Evolutionary conservation across 2,888 invertebrate genomes (phyloP).

Genomic region (Sceliomorpha sp.): DNA sequence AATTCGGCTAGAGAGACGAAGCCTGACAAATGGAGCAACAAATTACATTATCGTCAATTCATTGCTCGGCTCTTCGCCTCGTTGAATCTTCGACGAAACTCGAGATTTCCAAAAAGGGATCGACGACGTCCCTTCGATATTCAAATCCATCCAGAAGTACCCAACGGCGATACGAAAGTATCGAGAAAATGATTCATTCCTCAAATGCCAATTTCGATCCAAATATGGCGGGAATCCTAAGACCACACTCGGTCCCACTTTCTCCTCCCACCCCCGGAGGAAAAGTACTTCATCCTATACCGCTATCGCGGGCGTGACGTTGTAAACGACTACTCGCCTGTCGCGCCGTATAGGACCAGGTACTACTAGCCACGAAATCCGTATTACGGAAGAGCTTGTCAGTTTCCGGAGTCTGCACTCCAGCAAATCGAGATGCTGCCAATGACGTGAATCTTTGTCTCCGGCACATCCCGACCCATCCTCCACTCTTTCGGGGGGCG

Average conservation of each 20-base stretch:
- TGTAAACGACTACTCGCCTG: not conserved
- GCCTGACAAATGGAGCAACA: slow-evolving; percentile 58
- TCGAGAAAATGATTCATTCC: no score
- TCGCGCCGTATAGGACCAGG: slow-evolving; percentile 24
- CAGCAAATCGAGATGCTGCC: slow-evolving; percentile 69
- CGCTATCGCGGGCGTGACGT: no score
- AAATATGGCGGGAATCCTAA: no score
- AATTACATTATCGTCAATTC: slow-evolving; percentile 59
- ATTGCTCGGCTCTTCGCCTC: slow-evolving; percentile 46
- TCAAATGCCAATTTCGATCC: no score
- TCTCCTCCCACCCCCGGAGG: no score
- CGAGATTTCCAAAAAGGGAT: no score
- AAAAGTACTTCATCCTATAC: no score
- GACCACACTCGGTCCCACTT: no score
- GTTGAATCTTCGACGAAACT: no score
- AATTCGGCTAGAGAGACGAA: slow-evolving; percentile 37
- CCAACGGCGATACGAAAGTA: no score
- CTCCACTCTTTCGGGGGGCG: slow-evolving; percentile 24
- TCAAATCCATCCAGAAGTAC: no score
- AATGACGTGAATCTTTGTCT: slow-evolving; percentile 77
- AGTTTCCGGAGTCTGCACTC: slow-evolving; percentile 61
- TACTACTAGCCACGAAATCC: slow-evolving; percentile 31
- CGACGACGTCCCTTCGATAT: no score
- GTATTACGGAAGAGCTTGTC: slow-evolving; percentile 59
- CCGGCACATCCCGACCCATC: slow-evolving; percentile 25